phyloP scores from a whole-genome alignment of 2,888 invertebrate species.

The Pristionchus arcanus region DNA sequence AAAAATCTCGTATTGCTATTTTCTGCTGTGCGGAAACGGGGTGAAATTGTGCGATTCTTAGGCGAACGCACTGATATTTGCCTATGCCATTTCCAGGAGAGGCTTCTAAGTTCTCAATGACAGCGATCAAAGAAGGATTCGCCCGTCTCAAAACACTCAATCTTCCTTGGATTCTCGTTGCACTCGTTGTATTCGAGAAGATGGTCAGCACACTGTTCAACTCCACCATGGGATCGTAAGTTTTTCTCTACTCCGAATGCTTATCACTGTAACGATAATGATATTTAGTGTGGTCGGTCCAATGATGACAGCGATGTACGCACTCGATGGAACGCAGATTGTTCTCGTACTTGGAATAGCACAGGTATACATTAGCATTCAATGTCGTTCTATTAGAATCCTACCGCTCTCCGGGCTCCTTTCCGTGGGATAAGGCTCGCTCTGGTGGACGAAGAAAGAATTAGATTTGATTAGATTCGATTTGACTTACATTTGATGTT shows the following conservation, averaged over 20 bases:
- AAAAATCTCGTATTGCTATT: too few relatives aligned
- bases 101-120: background rate
- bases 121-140: background rate
- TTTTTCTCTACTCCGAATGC: background rate
- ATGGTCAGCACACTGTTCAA: background rate
- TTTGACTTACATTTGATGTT: too few relatives aligned
- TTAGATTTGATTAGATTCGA: too few relatives aligned
- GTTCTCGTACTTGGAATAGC: background rate
- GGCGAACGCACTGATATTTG: too few relatives aligned
- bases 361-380: background rate
- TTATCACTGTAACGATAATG: background rate
- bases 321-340: background rate
- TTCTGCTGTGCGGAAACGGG: too few relatives aligned
- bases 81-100: background rate
- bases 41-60: too few relatives aligned
- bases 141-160: background rate
- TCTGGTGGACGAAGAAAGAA: too few relatives aligned
- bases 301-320: constrained; percentile 16
- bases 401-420: too few relatives aligned
- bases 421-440: too few relatives aligned
- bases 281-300: background rate
- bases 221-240: background rate
- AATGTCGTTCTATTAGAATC: background rate
- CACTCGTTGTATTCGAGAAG: constrained; percentile 19
- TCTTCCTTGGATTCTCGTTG: constrained; percentile 10